Base-by-base conservation (phyloP, 2,888 invertebrate species). In the Vannuccia rotundouncinata region DNA sequence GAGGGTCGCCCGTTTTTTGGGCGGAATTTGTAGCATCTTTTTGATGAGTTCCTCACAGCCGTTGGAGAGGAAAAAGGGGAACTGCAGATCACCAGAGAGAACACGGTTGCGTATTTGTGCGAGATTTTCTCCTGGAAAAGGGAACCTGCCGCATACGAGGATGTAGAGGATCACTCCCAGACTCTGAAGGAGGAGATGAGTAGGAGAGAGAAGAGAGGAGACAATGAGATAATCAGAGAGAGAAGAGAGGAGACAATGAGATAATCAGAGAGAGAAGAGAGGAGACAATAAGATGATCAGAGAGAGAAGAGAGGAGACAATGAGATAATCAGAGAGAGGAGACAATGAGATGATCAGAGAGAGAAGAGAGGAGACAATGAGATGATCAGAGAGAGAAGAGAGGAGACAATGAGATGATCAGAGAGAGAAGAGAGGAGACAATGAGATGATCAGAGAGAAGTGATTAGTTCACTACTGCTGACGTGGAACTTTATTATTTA, bases 1-100 rank as follows among this genome's bases (percentile, higher is more conserved):
- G n/a, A n/a, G n/a, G n/a, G n/a, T n/a, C n/a, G n/a, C n/a, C n/a
- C 97, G 91, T 88, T 94, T 94, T 84, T 91, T 91, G 17, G 96
- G 95, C 87, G 96, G 95, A 85, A 96, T 90, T 80, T 95, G 94
- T 85, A 97, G 90, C 95, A 98, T 97, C 89, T 94, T 94, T 77
- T 95, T 91, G 85, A 98, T 95, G 82, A 97, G 90, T 84, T 94
- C 93, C 90, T 97, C 96, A 89, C 96, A 97, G 88, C 95, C 95
- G 90, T 93, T 93, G 86, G 95, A 95, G 95, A 97, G 95, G 90
- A 95, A 97, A 90, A 95, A 97, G 81, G 97, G 97, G 89, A 98
- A 95, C 87, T 95, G 91, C 90, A 96, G 96, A 89, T 94, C 91
- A 82, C 97, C 97, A 82, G 94, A 93, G 78, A 96, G 91, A 82